phyloP scores from a whole-genome alignment of 1,140 invertebrate species.

The Ephestia elutella region DNA sequence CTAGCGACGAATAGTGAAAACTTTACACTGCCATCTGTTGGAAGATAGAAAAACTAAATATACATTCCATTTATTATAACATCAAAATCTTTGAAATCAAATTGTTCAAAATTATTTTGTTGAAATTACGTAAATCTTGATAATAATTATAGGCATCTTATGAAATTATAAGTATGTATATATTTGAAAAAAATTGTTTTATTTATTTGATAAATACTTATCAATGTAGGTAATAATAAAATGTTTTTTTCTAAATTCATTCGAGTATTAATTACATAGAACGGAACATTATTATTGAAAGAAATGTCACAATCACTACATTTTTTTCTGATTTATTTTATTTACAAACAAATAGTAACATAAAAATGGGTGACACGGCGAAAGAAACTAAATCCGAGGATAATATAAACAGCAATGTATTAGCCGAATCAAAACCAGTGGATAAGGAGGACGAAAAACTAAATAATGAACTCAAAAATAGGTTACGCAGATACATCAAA shows the following conservation, averaged over 20 bases:
- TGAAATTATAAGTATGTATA: too few species aligned
- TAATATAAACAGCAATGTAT: conserved; percentile 21
- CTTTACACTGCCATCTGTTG: conserved; percentile 5
- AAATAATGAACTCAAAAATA: conserved; percentile 50
- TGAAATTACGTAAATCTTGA: too few species aligned
- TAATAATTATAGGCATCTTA: too few species aligned
- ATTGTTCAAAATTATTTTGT: too few species aligned
- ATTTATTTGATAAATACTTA: too few species aligned
- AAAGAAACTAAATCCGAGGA: conserved; percentile 40
- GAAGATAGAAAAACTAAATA: conserved; percentile 3
- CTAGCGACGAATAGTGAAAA: not conserved
- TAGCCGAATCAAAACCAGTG: conserved; percentile 20
- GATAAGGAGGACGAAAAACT: conserved; percentile 37
- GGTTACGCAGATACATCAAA: conserved; percentile 55
- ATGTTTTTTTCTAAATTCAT: too few species aligned
- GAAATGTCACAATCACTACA: too few species aligned
- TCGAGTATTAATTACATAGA: too few species aligned
- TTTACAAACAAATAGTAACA: conserved; percentile 9
- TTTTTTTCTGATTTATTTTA: not conserved
- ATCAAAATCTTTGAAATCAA: too few species aligned
- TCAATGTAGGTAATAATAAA: too few species aligned
- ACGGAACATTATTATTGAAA: too few species aligned
- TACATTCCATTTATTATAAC: not conserved
- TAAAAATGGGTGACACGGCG: conserved; percentile 35
- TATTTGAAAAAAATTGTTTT: too few species aligned